Evolutionary conservation across 2,113 vertebrate species (phyloP), one percentile per base, ranked within the genome.

Genomic region (Microcebus jonahi): DNA sequence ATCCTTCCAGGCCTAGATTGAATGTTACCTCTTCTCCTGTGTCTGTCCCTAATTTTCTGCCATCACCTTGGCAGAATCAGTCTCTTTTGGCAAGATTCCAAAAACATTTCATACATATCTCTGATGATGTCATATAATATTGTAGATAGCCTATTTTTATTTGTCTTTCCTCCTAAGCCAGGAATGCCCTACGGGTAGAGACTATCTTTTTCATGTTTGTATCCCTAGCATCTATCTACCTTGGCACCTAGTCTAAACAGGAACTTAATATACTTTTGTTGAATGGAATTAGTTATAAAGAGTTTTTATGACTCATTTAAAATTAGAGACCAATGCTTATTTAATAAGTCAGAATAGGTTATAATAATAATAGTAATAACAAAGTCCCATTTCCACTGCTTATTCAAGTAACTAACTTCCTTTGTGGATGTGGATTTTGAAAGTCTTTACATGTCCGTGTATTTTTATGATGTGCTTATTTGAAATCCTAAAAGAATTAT

Each of bases 311-410:
- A 94, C 73, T 97, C 96, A 97, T 71, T 96, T 94, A 91, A 95
- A 98, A 97, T 97, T 97, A 97, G 88, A 97, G 97, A 86, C 85
- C 93, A 63, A 68, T 91, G 88, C 91, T 97, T 95, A 97, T 89
- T 94, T 97, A 97, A 80, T 97, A 97, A 96, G 86, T 94, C 79
- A 77, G 88, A 95, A 96, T 87, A 83, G 82, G 63, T 76, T 97
- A 8, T 92, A 86, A 90, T 93, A 96, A 97, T 91, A 93, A 82
- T 88, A 77, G 73, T 97, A 91, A 97, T 86, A 96, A 79, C 83
- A 93, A 94, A 92, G 86, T 75, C 85, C 76, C 36, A 79, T 95
- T 97, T 96, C 95, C 61, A 86, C 82, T 83, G 85, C 91, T 97
- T 97, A 89, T 86, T 95, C 96, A 97, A 91, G 63, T 79, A 94